Percentiles rank a stretch among this genome's conserved stretches.
phyloP scores from a whole-genome alignment of 2,888 invertebrate species.

The Eupithecia tripunctaria region DNA sequence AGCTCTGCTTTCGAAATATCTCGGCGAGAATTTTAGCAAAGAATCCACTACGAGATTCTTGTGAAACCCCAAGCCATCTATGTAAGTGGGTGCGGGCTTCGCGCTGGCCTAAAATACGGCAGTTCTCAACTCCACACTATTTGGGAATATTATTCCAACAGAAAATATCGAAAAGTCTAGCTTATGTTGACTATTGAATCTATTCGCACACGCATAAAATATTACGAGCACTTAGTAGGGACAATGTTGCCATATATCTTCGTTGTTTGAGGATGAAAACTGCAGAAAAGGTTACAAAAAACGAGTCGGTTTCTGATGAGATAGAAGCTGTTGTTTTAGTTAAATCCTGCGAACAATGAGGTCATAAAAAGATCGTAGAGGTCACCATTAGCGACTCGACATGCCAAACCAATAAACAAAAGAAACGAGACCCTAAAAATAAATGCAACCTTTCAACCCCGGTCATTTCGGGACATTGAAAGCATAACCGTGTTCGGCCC shows the following conservation, averaged over 20 bases:
- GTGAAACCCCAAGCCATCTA: slow-evolving; percentile 8
- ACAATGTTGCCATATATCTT: not conserved
- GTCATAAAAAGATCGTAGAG: not conserved
- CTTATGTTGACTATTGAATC: not conserved
- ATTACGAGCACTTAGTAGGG: not conserved
- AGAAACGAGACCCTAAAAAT: slow-evolving; percentile 4
- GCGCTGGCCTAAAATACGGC: slow-evolving; percentile 6
- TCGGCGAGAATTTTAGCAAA: slow-evolving; percentile 1
- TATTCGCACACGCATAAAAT: not conserved
- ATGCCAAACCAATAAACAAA: not conserved
- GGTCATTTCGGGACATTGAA: slow-evolving; percentile 24
- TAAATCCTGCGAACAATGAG: not conserved
- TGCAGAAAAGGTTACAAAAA: not conserved
- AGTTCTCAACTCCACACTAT: slow-evolving; percentile 4
- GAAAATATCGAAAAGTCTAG: slow-evolving; percentile 3
- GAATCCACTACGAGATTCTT: slow-evolving; percentile 1
- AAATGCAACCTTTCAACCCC: slow-evolving; percentile 16
- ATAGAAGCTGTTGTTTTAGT: not conserved
- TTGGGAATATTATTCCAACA: not conserved
- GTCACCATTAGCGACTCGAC: not conserved
- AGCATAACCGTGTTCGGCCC: slow-evolving; percentile 25
- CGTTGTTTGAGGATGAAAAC: not conserved
- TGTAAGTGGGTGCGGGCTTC: slow-evolving; percentile 9
- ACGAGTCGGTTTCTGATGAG: not conserved
- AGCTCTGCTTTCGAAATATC: slow-evolving; percentile 1